These are phyloP conservation scores for Drosophila prostipennis DNA, from an alignment of 2,888 invertebrate genomes.

Conservation along the genomic window DNA sequence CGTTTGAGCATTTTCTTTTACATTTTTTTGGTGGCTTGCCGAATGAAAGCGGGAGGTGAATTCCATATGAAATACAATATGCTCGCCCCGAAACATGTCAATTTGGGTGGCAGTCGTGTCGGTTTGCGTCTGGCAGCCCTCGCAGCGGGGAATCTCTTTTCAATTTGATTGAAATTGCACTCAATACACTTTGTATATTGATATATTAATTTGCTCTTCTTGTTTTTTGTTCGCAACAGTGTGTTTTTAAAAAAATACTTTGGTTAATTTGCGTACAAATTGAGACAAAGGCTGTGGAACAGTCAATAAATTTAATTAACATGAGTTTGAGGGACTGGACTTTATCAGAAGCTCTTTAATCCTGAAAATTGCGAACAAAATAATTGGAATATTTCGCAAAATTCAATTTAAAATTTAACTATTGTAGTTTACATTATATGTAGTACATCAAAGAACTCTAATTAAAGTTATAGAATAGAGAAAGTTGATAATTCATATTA, in stretches of 20 bases:
- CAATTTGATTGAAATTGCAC: constrained; percentile 76
- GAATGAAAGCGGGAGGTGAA: constrained; percentile 26
- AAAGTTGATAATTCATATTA: too few relatives aligned
- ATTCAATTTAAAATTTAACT: background rate
- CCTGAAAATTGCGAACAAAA: constrained; percentile 9
- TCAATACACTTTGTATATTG: constrained; percentile 75
- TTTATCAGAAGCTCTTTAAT: constrained; percentile 14
- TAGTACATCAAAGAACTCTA: too few relatives aligned
- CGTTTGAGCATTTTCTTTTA: constrained; percentile 73
- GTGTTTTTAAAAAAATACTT: constrained; percentile 59
- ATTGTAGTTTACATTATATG: too few relatives aligned
- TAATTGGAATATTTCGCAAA: constrained; percentile 1
- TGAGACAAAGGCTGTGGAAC: constrained; percentile 59
- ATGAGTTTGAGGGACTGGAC: constrained; percentile 18
- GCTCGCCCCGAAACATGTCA: constrained; percentile 68
- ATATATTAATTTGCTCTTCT: constrained; percentile 74
- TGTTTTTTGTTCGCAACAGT: constrained; percentile 27
- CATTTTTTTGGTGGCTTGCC: constrained; percentile 16
- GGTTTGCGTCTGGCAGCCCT: constrained; percentile 58
- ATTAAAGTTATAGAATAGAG: too few relatives aligned
- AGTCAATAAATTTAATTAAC: constrained; percentile 47
- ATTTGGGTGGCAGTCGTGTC: constrained; percentile 58
- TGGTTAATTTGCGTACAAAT: constrained; percentile 70
- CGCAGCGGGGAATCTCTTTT: constrained; percentile 67
- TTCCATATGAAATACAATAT: constrained; percentile 44